phyloP scores from a whole-genome alignment of 1,140 invertebrate genomes.

The Cardiocondyla obscurior region DNA sequence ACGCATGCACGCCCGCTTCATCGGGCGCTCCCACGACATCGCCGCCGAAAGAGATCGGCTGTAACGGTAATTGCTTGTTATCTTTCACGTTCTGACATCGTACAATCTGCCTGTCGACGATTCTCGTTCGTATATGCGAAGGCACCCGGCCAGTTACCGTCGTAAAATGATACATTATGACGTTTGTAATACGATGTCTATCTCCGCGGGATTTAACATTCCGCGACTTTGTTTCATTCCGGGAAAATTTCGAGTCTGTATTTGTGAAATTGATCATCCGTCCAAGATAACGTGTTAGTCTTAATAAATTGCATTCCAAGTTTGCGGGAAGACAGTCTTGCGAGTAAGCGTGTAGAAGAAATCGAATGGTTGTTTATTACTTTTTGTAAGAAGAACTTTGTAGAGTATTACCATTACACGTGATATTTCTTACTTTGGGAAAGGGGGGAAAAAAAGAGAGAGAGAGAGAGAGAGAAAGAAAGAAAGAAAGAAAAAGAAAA shows the following conservation, averaged over 20 bases:
- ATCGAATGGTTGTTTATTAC: not conserved
- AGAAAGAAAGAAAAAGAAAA: too few species aligned
- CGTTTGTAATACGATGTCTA: not conserved
- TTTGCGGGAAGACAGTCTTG: not conserved
- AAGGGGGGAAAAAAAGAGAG: not conserved
- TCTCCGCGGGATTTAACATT: conserved; percentile 28
- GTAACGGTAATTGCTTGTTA: conserved; percentile 62
- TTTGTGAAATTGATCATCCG: not conserved
- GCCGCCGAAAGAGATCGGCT: conserved; percentile 21
- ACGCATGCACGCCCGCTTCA: not conserved
- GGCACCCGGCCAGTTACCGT: not conserved
- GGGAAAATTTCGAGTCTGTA: not conserved
- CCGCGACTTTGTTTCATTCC: not conserved
- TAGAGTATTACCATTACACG: not conserved
- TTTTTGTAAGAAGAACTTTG: not conserved
- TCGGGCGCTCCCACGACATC: not conserved
- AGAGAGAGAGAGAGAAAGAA: too few species aligned
- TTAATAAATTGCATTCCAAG: too few species aligned
- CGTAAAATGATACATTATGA: conserved; percentile 59
- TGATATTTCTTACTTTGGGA: not conserved
- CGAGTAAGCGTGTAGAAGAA: not conserved
- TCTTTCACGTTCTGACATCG: conserved; percentile 56
- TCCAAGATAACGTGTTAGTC: too few species aligned
- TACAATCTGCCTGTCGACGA: conserved; percentile 45
- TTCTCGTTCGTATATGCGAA: conserved; percentile 22